Evolutionary conservation across 2,113 vertebrate species (phyloP).

Genomic region (Budorcas taxicolor): DNA sequence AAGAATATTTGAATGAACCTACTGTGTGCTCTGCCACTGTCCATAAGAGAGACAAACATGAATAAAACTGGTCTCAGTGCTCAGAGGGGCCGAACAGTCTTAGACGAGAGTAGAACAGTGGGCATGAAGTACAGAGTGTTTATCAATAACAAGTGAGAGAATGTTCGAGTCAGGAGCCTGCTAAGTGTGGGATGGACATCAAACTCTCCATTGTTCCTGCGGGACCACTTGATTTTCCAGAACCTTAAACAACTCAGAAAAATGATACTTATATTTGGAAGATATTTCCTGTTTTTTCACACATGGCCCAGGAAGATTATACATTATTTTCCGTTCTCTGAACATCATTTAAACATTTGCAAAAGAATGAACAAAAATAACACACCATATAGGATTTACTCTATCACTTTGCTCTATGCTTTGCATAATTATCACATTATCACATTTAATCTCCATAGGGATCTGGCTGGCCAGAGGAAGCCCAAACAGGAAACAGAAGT

Average conservation of each 20-base stretch:
- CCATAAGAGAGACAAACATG: background rate
- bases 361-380: background rate
- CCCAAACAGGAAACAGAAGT: background rate
- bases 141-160: background rate
- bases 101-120: background rate
- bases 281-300: background rate
- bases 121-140: background rate
- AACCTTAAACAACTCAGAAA: background rate
- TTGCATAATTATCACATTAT: background rate
- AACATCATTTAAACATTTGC: background rate
- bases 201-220: background rate
- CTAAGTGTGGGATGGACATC: background rate
- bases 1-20: background rate
- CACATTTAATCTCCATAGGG: background rate
- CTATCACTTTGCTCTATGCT: background rate
- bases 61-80: background rate
- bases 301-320: background rate
- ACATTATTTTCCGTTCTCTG: background rate
- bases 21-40: background rate
- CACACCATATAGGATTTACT: background rate
- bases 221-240: background rate
- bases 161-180: background rate
- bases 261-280: background rate
- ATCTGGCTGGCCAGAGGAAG: background rate
- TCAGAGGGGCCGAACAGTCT: background rate